Percentiles rank a stretch among this genome's conserved stretches.
These are phyloP conservation scores for Rhagium mordax DNA, from an alignment of 2,888 invertebrate genomes.

Conservation along the genomic window DNA sequence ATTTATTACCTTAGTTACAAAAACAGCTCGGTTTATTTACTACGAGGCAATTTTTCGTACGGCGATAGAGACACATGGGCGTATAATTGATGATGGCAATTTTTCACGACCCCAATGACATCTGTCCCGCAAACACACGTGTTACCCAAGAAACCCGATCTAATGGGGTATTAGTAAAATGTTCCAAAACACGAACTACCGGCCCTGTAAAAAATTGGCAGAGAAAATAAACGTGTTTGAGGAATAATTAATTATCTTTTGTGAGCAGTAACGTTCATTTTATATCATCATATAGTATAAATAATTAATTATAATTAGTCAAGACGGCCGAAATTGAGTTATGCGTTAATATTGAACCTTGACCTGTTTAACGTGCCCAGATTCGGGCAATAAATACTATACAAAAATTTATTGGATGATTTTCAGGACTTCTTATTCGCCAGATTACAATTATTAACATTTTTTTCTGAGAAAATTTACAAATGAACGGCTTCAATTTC, in stretches of 20 bases:
- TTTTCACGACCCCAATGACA: conserved; percentile 66
- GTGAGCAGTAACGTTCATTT: too few species aligned
- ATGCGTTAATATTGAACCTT: too few species aligned
- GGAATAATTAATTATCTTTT: conserved; percentile 13
- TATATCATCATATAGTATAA: too few species aligned
- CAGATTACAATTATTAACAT: too few species aligned
- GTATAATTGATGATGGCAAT: conserved; percentile 67
- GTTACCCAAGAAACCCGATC: conserved; percentile 62
- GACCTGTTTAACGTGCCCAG: too few species aligned
- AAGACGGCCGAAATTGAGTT: too few species aligned
- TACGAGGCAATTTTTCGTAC: conserved; percentile 24
- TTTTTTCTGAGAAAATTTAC: too few species aligned
- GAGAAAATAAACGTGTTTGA: neutral
- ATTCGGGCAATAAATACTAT: too few species aligned
- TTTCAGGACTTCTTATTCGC: too few species aligned
- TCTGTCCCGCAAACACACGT: conserved; percentile 62
- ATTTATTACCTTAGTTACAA: neutral
- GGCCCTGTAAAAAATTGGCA: conserved; percentile 24
- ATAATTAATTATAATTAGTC: too few species aligned
- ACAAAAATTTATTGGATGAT: too few species aligned
- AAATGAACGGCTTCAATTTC: too few species aligned
- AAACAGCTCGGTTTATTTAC: conserved; percentile 25
- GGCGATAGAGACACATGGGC: conserved; percentile 28
- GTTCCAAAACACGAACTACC: conserved; percentile 38
- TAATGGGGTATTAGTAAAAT: conserved; percentile 64